These are phyloP conservation scores for Siphamia tubifer DNA, from an alignment of 2,113 vertebrate genomes.

Conservation along the genomic window DNA sequence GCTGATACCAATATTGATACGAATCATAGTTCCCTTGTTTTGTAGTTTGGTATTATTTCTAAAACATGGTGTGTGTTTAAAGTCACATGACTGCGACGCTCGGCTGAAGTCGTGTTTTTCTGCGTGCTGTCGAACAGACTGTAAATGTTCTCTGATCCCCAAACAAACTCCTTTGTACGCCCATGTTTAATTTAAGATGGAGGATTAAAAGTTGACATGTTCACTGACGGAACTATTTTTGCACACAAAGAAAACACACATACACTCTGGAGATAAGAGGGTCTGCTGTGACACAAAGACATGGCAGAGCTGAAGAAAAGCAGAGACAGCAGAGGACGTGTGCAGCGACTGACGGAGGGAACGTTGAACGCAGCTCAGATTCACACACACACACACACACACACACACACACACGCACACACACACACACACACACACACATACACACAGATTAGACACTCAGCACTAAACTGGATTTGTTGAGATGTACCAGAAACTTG, in stretches of 20 bases:
- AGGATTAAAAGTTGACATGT: constrained; percentile 18
- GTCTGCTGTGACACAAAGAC: background rate
- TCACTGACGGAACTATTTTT: constrained; percentile 24
- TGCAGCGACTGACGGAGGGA: background rate
- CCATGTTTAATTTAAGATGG: background rate
- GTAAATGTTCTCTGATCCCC: constrained; percentile 25
- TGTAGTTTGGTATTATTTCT: background rate
- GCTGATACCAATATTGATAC: too few relatives aligned
- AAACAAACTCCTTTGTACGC: background rate
- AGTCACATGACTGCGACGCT: background rate
- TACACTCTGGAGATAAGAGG: constrained; percentile 16
- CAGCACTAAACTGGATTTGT: too few relatives aligned
- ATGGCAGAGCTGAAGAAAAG: background rate
- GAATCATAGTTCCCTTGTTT: too few relatives aligned
- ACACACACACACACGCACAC: too few relatives aligned
- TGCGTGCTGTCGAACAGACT: background rate
- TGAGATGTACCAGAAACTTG: too few relatives aligned
- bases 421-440: too few relatives aligned
- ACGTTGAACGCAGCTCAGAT: background rate
- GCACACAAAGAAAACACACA: constrained; percentile 1
- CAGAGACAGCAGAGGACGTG: background rate
- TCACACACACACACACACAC: background rate
- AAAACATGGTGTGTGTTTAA: background rate
- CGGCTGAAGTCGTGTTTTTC: background rate
- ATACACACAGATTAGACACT: too few relatives aligned